Percentiles rank a stretch among this genome's conserved stretches.
These are phyloP conservation scores for Diplolepis rosae DNA, from an alignment of 2,888 invertebrate species.

Conservation along the genomic window DNA sequence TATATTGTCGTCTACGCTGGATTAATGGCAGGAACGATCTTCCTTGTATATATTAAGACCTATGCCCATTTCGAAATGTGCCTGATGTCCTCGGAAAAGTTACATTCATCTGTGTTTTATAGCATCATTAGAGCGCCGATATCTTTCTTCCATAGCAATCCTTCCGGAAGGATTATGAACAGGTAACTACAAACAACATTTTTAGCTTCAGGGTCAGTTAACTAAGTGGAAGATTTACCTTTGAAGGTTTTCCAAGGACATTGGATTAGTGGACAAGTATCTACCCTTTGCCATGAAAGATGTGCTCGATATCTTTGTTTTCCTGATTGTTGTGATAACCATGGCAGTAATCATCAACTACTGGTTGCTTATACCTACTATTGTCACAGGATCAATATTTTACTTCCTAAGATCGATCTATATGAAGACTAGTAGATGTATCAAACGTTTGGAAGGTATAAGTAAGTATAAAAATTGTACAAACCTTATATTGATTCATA, in stretches of 20 bases:
- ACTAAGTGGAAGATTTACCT: no score
- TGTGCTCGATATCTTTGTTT: conserved; percentile 80
- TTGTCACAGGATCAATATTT: conserved; percentile 82
- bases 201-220: no score
- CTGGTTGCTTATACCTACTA: conserved; percentile 81
- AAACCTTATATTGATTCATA: no score
- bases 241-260: conserved; percentile 89
- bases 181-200: conserved; percentile 58
- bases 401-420: conserved; percentile 85
- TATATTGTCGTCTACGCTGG: conserved; percentile 76
- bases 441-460: conserved; percentile 87
- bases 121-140: conserved; percentile 87
- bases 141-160: conserved; percentile 91
- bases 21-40: conserved; percentile 68
- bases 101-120: conserved; percentile 89
- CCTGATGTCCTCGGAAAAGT: conserved; percentile 83
- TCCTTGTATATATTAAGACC: conserved; percentile 72
- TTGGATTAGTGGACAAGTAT: conserved; percentile 82
- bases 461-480: conserved; percentile 80
- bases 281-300: conserved; percentile 79
- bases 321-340: conserved; percentile 65
- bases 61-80: conserved; percentile 79
- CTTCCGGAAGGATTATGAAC: conserved; percentile 87
- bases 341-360: conserved; percentile 86
- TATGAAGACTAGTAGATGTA: conserved; percentile 84